phyloP scores from a whole-genome alignment of 2,797 vertebrate species.

The Emys orbicularis region DNA sequence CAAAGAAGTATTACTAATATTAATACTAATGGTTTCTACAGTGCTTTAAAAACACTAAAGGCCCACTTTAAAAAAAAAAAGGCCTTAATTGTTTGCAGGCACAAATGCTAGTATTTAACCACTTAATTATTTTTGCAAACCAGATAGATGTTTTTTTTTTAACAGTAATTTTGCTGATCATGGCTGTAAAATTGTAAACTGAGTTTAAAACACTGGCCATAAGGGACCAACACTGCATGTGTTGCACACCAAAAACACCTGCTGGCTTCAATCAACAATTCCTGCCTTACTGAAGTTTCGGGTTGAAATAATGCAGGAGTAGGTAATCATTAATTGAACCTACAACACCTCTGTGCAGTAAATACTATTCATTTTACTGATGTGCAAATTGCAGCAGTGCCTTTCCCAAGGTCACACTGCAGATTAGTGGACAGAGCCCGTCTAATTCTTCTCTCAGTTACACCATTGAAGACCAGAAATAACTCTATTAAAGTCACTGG shows the following conservation, averaged over 20 bases:
- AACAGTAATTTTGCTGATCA: not conserved
- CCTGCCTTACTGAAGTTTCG: constrained; percentile 26
- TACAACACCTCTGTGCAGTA: constrained; percentile 16
- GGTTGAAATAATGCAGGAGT: constrained; percentile 42
- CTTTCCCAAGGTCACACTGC: constrained; percentile 16
- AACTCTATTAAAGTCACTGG: not conserved
- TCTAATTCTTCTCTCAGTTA: not conserved
- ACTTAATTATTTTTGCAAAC: not conserved
- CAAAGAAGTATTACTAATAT: not conserved
- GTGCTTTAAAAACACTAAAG: not conserved
- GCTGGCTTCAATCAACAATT: not conserved
- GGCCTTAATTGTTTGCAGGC: not conserved
- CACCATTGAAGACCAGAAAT: not conserved
- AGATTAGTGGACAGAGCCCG: not conserved
- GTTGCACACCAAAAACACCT: not conserved
- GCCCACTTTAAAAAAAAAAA: not conserved
- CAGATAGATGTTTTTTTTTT: not conserved
- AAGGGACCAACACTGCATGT: not conserved
- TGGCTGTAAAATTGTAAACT: not conserved
- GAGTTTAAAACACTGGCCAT: not conserved
- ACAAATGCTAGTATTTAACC: not conserved
- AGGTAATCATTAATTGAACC: constrained; percentile 34
- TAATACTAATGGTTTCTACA: not conserved
- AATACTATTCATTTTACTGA: constrained; percentile 24
- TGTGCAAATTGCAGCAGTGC: constrained; percentile 26